Evolutionary conservation across 2,888 invertebrate genomes (phyloP).

Genomic region (Nebria salina): DNA sequence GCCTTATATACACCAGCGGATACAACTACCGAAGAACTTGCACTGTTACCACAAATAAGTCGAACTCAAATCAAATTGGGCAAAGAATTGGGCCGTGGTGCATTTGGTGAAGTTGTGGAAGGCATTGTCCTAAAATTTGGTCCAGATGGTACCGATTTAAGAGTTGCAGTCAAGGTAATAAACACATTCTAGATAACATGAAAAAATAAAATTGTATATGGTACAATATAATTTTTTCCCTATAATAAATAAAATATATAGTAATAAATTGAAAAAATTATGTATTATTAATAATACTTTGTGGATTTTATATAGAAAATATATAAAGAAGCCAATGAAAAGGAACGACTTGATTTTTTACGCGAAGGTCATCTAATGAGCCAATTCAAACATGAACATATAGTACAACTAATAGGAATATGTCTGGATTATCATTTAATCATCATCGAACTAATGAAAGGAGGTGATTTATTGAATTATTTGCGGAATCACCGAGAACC

Average conservation of each 20-base stretch:
- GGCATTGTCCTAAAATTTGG: slow-evolving; percentile 79
- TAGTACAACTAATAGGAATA: slow-evolving; percentile 90
- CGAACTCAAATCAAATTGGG: slow-evolving; percentile 84
- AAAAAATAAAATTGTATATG: neutral
- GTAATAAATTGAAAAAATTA: slow-evolving; percentile 2
- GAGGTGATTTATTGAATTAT: slow-evolving; percentile 93
- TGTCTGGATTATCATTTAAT: slow-evolving; percentile 90
- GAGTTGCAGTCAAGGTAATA: slow-evolving; percentile 90
- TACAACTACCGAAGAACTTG: slow-evolving; percentile 67
- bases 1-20: slow-evolving; percentile 77
- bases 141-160: slow-evolving; percentile 66
- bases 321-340: slow-evolving; percentile 88
- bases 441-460: slow-evolving; percentile 97
- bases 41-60: slow-evolving; percentile 84
- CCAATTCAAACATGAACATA: slow-evolving; percentile 96
- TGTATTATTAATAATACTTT: neutral
- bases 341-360: slow-evolving; percentile 91
- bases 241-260: slow-evolving; percentile 9
- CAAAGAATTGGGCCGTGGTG: slow-evolving; percentile 93
- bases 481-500: slow-evolving; percentile 82
- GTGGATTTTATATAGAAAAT: slow-evolving; percentile 71
- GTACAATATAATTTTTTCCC: neutral
- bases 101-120: slow-evolving; percentile 97
- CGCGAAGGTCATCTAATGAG: slow-evolving; percentile 98
- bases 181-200: neutral